These are phyloP conservation scores for Cetoscarus ocellatus DNA, from an alignment of 2,797 vertebrate genomes.

Conservation along the genomic window DNA sequence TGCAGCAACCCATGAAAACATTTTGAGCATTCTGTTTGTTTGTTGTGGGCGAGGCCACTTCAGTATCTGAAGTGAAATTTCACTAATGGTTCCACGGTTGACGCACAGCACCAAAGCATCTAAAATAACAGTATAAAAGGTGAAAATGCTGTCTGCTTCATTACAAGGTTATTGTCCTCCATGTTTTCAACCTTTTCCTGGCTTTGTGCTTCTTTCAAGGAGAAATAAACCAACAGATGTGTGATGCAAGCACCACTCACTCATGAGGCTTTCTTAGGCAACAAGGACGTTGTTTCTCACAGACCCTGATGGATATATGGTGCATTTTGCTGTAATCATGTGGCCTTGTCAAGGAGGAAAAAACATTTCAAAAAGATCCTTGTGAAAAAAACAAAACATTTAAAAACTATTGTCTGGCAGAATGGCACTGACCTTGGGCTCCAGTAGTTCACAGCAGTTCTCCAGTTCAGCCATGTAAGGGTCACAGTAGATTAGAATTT, in stretches of 20 bases:
- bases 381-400: too few species aligned
- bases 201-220: background rate
- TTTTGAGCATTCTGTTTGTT: too few species aligned
- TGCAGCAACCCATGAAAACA: too few species aligned
- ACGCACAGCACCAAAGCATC: background rate
- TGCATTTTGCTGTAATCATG: background rate
- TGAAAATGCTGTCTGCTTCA: background rate
- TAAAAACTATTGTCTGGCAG: too few species aligned
- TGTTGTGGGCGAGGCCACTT: too few species aligned
- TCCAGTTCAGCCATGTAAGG: conserved; percentile 88
- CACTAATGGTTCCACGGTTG: background rate
- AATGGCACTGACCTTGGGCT: conserved; percentile 75
- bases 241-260: background rate
- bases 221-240: background rate
- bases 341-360: background rate
- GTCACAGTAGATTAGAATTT: conserved; percentile 92
- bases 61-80: too few species aligned
- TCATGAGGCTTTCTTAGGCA: background rate
- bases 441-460: conserved; percentile 90
- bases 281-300: background rate
- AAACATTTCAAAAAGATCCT: background rate
- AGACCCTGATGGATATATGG: background rate
- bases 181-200: background rate
- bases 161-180: background rate
- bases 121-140: background rate